A percentile compares a stretch with the other conserved stretches of the same genome.
Evolutionary conservation across 2,888 invertebrate genomes (phyloP).

Genomic region (Drosophila diplacantha): DNA sequence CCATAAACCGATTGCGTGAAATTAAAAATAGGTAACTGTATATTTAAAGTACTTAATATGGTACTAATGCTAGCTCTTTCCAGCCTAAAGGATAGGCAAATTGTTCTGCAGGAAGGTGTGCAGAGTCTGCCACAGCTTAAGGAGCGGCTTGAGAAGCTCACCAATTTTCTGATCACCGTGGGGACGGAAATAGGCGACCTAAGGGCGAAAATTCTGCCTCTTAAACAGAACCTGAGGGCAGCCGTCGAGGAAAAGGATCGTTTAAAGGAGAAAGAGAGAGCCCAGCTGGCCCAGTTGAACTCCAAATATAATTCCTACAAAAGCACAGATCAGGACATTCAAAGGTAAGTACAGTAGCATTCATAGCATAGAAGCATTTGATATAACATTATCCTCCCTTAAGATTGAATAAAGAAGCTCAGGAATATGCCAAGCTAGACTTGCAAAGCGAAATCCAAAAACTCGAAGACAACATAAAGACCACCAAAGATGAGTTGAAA

Average conservation of each 20-base stretch:
- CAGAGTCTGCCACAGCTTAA: constrained; percentile 78
- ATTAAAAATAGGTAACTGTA: constrained; percentile 66
- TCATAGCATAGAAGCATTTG: too few relatives aligned
- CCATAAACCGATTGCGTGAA: constrained; percentile 74
- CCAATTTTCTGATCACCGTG: constrained; percentile 62
- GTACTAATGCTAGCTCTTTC: background rate
- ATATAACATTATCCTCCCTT: too few relatives aligned
- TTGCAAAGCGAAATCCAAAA: constrained; percentile 80
- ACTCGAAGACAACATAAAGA: constrained; percentile 79
- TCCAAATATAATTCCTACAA: constrained; percentile 63
- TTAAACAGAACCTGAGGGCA: constrained; percentile 60
- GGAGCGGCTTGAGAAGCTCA: constrained; percentile 65
- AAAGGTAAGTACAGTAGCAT: constrained; percentile 51
- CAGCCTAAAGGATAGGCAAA: constrained; percentile 82
- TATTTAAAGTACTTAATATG: background rate
- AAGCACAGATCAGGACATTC: constrained; percentile 73
- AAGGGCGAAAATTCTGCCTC: constrained; percentile 78
- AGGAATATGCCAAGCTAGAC: constrained; percentile 80
- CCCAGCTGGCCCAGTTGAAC: constrained; percentile 59
- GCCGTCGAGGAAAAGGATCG: constrained; percentile 77
- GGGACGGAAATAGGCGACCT: constrained; percentile 75
- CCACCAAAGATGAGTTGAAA: constrained; percentile 75
- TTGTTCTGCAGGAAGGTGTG: constrained; percentile 82
- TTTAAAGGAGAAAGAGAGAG: constrained; percentile 65
- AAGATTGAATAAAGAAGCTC: constrained; percentile 80